These are phyloP conservation scores for Anthopleura xanthogrammica DNA, from an alignment of 92 coral and sea anemone species.

Conservation along the genomic window DNA sequence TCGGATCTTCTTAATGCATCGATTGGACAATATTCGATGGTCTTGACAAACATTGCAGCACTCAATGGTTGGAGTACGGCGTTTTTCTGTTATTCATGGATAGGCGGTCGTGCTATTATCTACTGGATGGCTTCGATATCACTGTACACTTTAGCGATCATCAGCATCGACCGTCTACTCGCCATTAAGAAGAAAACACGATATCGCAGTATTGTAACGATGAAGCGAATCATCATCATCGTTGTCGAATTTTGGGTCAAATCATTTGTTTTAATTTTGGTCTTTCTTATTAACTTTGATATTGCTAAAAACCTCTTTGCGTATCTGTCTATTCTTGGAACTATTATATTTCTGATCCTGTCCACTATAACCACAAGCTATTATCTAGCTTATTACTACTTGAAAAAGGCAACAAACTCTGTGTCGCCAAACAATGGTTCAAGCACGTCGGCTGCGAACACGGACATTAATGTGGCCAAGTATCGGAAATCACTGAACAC, in stretches of 20 bases:
- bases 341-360: not conserved
- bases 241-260: not conserved
- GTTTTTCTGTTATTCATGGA: not conserved
- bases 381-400: conserved; percentile 8
- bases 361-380: conserved; percentile 7
- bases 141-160: not conserved
- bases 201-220: conserved; percentile 5
- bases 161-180: conserved; percentile 23
- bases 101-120: conserved; percentile 4
- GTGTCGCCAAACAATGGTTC: conserved; percentile 2
- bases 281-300: not conserved
- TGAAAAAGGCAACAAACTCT: not conserved
- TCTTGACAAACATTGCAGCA: conserved; percentile 14
- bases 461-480: not conserved
- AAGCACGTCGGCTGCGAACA: not conserved
- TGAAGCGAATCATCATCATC: conserved; percentile 2
- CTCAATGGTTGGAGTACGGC: not conserved
- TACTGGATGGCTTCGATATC: conserved; percentile 11
- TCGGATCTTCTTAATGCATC: conserved; percentile 2
- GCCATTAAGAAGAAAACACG: conserved; percentile 16
- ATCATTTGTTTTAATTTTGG: not conserved
- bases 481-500: conserved; percentile 28
- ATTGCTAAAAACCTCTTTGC: not conserved
- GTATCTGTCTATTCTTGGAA: not conserved
- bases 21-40: not conserved